These are phyloP conservation scores for Neostethus bicornis DNA, from an alignment of 2,797 vertebrate genomes.

Conservation along the genomic window DNA sequence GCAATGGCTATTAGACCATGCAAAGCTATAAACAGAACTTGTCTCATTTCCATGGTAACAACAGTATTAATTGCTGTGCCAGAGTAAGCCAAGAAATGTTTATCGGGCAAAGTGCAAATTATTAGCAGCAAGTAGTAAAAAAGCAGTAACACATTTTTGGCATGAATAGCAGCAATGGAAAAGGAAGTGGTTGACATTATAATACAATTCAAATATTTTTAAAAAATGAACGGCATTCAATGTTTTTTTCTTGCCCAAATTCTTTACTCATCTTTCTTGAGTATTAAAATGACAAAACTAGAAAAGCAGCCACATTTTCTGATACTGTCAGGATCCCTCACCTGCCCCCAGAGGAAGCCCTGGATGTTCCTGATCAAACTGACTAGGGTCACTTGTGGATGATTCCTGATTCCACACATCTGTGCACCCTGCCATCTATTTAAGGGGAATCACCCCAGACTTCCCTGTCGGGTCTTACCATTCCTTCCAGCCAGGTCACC, in stretches of 20 bases:
- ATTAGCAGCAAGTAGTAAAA: slow-evolving; percentile 2
- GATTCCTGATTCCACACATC: no score
- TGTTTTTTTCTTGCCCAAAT: not conserved
- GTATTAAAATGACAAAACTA: not conserved
- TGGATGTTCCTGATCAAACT: no score
- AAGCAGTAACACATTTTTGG: not conserved
- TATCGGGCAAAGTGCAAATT: slow-evolving; percentile 4
- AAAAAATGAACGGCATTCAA: not conserved
- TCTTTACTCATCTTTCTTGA: not conserved
- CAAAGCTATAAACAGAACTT: slow-evolving; percentile 23
- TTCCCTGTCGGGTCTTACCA: no score
- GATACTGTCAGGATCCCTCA: no score
- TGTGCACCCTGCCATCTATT: no score
- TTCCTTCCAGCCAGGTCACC: no score
- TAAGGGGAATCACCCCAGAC: no score
- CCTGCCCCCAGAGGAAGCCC: no score
- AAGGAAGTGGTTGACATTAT: not conserved
- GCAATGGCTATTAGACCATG: slow-evolving; percentile 21
- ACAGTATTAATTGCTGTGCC: not conserved
- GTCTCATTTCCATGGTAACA: not conserved
- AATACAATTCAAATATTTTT: not conserved
- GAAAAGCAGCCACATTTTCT: not conserved
- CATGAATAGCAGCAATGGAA: slow-evolving; percentile 9
- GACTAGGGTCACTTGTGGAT: no score
- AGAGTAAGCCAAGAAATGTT: not conserved